Base-by-base conservation (phyloP, 2,888 invertebrate genomes). In the Xanthostigma xanthostigma region DNA sequence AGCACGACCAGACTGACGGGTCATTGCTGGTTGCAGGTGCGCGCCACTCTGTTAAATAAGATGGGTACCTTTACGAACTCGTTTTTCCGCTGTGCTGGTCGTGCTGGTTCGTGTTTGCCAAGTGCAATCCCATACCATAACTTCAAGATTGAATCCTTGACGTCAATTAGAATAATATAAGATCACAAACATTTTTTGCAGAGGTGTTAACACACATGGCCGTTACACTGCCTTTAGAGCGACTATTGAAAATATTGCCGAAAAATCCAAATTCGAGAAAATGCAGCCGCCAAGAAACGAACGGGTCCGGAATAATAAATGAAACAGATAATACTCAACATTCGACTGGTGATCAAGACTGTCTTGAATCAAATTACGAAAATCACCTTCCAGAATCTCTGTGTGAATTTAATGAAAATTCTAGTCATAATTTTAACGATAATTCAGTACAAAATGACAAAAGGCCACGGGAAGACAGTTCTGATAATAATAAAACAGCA, bases 181-280 rank as follows among this genome's bases (percentile, higher is more conserved):
- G 17, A 2, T 4, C 17, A 17, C 17, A 17, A 9, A 36, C 41
- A 51, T 51, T 51, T 47, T 49, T 59, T 62, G 45, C 52, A 71
- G 72, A 70, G 58, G 60, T 70, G 47, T 54, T 72, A 43, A 64
- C 66, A 1, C 62, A 70, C 55, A 62, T 70, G 9, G 69, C 71
- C 2, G 64, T 66, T n/a, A 64, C 62, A 27, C 60, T 70, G 59
- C 61, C 64, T 6, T 55, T 70, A 36, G 71, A 71, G 45, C 64
- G 66, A 37, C 57, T 72, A 12, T 57, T 65, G 9, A 61, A 63
- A 53, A 64, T 71, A 3, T 64, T 72, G 48, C 71, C 71, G 0
- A 10, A 52, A 10, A 10, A 45, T 44, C 17, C 44, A 48, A 8
- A 36, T 34, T 12, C 12, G 37, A 9, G 37, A 42, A 35, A 45